Base-by-base conservation (phyloP, 2,888 invertebrate species). In the Latheticus oryzae region DNA sequence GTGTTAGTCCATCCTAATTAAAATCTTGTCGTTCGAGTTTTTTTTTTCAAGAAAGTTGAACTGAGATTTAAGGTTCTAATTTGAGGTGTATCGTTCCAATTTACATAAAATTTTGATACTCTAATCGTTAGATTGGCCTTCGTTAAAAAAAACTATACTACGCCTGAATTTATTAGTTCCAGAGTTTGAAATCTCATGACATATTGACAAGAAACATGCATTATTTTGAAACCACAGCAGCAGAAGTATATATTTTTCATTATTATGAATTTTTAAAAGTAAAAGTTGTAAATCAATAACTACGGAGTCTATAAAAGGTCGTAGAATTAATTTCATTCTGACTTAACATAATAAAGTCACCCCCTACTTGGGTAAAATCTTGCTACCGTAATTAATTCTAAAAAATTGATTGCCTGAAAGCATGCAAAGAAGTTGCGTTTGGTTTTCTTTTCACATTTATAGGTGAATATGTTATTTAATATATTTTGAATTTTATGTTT, bases 371-470 rank as follows among this genome's bases (percentile, higher is more conserved):
- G 8, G 12, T 11, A 11, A 15, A 26, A 26, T 40, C 12, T 13
- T 16, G 28, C 17, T 28, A 8, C 45, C 32, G 45, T 32, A 45
- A 32, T 32, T 15, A 15, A 28, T 42, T 42, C 26, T 5, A 5
- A 13, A 16, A 3, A 33, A 45, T 30, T 32, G 30, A 45, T 45
- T 9, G 9, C 32, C 2, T 21, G 19, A 11, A 30, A 30, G 17
- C 45, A 45, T 45, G 45, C 45, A 23, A 45, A 32, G 32, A 45
- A 21, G 45, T 32, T 32, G 45, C 45, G n/a, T n/a, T n/a, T n/a
- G n/a, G n/a, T n/a, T n/a, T n/a, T n/a, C n/a, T n/a, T n/a, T n/a
- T n/a, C n/a, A n/a, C n/a, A n/a, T n/a, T n/a, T n/a, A n/a, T n/a
- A n/a, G n/a, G n/a, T n/a, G n/a, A n/a, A n/a, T n/a, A n/a, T n/a